Evolutionary conservation across 2,797 vertebrate genomes (phyloP).

Genomic region (Centroberyx gerrardi): DNA sequence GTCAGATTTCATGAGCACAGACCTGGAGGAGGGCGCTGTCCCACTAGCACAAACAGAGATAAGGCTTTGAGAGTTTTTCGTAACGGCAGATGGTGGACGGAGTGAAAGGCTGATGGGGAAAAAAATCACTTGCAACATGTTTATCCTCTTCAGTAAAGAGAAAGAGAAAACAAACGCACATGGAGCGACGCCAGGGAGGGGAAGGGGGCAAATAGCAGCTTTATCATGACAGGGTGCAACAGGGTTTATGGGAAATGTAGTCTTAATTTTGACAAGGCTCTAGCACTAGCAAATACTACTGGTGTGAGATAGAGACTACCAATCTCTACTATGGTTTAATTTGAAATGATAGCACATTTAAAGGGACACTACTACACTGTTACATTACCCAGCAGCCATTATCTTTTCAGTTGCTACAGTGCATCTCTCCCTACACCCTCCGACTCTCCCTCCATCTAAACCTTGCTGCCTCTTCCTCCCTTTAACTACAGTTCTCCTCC

Average conservation of each 20-base stretch:
- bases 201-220: not conserved
- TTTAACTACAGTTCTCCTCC: slow-evolving; percentile 16
- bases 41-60: no score
- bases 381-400: slow-evolving; percentile 44
- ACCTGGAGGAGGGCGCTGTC: no score
- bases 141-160: not conserved
- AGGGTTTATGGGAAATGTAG: slow-evolving; percentile 6
- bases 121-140: no score
- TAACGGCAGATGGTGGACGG: no score
- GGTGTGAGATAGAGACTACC: not conserved
- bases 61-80: not conserved
- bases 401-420: slow-evolving; percentile 33
- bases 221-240: not conserved
- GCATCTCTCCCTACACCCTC: slow-evolving; percentile 4
- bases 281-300: not conserved
- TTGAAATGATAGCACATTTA: slow-evolving; percentile 27
- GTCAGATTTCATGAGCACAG: no score
- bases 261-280: slow-evolving; percentile 6
- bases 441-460: slow-evolving; percentile 17
- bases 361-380: slow-evolving; percentile 9
- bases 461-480: slow-evolving; percentile 20
- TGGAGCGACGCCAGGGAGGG: not conserved
- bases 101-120: no score
- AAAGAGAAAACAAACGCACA: not conserved
- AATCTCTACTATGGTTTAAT: no score